Evolutionary conservation across 2,888 invertebrate genomes (phyloP).

Genomic region (Cryptocheilus praepositus): DNA sequence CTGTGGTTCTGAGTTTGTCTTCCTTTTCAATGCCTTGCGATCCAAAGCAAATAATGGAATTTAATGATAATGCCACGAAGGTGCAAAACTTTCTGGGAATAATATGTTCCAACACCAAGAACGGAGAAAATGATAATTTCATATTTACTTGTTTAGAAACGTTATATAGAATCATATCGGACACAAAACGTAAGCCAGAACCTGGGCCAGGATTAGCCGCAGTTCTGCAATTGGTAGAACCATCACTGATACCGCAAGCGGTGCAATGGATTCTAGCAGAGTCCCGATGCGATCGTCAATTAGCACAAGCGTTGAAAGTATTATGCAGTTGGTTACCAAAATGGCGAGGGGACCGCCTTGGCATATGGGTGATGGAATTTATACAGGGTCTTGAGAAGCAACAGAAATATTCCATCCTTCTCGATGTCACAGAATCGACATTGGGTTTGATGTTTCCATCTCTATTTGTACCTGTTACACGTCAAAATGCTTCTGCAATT

Average conservation of each 20-base stretch:
- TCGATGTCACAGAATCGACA: constrained; percentile 80
- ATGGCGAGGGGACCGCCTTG: constrained; percentile 81
- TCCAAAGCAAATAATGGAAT: constrained; percentile 43
- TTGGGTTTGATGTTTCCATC: constrained; percentile 79
- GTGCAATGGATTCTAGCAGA: constrained; percentile 75
- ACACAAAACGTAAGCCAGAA: constrained; percentile 76
- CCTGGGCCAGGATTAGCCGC: constrained; percentile 79
- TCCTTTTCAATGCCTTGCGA: constrained; percentile 52
- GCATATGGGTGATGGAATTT: constrained; percentile 81
- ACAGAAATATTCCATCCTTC: constrained; percentile 77
- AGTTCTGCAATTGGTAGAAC: constrained; percentile 78
- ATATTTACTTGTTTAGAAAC: constrained; percentile 78
- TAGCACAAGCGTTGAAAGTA: constrained; percentile 80
- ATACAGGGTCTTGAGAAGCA: constrained; percentile 79
- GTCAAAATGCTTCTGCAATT: constrained; percentile 79
- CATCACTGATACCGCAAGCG: constrained; percentile 69
- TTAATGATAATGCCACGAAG: constrained; percentile 45
- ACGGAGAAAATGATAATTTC: constrained; percentile 72
- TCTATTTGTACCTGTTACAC: constrained; percentile 77
- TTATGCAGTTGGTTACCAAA: constrained; percentile 83
- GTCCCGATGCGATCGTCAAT: constrained; percentile 75
- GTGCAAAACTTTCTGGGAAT: constrained; percentile 53
- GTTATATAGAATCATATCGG: constrained; percentile 79
- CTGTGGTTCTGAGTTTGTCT: constrained; percentile 58
- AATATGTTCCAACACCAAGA: constrained; percentile 44